Conservation (phyloP, 92 coral and sea anemone genomes). For the Bergia puertoricense region DNA sequence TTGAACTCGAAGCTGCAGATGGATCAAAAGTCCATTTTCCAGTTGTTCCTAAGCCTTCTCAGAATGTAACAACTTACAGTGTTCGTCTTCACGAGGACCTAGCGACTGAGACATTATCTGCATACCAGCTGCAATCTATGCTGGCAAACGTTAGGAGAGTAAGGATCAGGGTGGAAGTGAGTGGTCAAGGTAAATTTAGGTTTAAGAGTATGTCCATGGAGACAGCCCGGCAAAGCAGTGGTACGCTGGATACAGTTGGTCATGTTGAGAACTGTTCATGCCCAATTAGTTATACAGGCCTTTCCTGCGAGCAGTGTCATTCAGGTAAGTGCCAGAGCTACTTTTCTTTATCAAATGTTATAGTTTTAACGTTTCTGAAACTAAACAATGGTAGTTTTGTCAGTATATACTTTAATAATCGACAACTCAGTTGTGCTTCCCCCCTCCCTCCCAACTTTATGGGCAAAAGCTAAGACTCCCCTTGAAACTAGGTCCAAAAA, state of each 20-base stretch:
- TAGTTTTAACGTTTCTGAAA: no score
- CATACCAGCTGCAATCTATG: conserved; percentile 66
- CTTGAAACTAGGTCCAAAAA: no score
- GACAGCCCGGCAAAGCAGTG: conserved; percentile 50
- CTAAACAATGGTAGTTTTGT: neutral
- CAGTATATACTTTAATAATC: neutral
- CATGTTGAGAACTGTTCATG: conserved; percentile 94
- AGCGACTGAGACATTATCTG: conserved; percentile 52
- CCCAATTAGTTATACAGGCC: conserved; percentile 69
- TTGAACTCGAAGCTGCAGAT: conserved; percentile 42
- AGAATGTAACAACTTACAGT: conserved; percentile 47
- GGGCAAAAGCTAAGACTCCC: no score
- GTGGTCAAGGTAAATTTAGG: conserved; percentile 50
- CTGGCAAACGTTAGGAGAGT: conserved; percentile 62
- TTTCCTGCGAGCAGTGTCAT: conserved; percentile 85
- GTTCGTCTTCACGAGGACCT: conserved; percentile 75
- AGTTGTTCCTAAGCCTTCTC: conserved; percentile 52
- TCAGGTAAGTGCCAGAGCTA: conserved; percentile 57
- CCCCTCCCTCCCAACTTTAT: no score
- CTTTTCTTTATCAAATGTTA: no score
- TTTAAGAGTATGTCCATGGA: conserved; percentile 50
- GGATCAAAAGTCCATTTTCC: conserved; percentile 44
- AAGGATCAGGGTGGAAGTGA: conserved; percentile 42
- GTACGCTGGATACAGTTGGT: conserved; percentile 61
- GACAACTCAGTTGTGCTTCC: neutral